A percentile compares a stretch with the other conserved stretches of the same genome.
These are phyloP conservation scores for Polydrusus cervinus DNA, from an alignment of 2,888 invertebrate species.

Conservation along the genomic window DNA sequence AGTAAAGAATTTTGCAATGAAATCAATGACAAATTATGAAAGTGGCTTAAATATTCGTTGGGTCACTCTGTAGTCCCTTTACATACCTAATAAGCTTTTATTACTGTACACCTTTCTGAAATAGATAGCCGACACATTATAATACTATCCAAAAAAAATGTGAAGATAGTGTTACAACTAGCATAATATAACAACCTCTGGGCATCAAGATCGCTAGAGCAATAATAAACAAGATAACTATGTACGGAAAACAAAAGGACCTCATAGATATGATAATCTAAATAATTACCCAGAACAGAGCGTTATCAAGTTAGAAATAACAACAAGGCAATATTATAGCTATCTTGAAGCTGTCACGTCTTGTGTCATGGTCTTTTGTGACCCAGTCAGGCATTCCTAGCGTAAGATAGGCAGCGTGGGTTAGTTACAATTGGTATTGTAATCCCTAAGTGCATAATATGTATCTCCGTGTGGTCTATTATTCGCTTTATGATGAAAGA, in stretches of 20 bases:
- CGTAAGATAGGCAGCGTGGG: not conserved
- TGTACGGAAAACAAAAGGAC: not conserved
- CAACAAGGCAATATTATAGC: not conserved
- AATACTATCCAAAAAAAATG: no score
- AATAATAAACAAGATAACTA: not conserved
- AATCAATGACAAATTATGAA: no score
- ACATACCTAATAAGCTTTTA: no score
- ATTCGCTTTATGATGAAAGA: not conserved
- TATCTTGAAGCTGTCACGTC: conserved; percentile 13
- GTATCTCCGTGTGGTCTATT: not conserved
- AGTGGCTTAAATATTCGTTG: no score
- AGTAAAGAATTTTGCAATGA: no score
- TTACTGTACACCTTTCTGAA: no score
- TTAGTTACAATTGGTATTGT: conserved; percentile 25
- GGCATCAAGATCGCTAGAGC: not conserved
- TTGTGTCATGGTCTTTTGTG: conserved; percentile 13
- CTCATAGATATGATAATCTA: not conserved
- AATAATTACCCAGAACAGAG: conserved; percentile 5
- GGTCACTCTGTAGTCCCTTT: no score
- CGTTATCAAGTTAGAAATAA: not conserved
- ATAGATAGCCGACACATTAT: no score
- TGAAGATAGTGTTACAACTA: no score
- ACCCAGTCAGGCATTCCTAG: conserved; percentile 11
- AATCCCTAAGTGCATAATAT: conserved; percentile 4
- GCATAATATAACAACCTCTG: no score